A percentile compares a stretch with the other conserved stretches of the same genome.
Evolutionary conservation across 1,140 invertebrate species (phyloP).

Genomic region (Grapholita molesta): DNA sequence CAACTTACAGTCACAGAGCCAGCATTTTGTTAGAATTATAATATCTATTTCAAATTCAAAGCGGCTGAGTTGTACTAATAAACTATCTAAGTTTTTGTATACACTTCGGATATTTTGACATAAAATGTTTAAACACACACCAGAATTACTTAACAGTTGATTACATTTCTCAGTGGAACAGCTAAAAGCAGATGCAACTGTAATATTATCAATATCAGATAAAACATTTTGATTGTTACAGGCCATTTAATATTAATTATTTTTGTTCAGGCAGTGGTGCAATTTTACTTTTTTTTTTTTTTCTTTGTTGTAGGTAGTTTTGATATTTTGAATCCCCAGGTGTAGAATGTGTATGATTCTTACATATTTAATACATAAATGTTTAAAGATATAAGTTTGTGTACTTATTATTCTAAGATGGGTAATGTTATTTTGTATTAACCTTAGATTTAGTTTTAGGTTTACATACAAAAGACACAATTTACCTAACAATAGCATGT

Average conservation of each 20-base stretch:
- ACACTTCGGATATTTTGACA: conserved; percentile 27
- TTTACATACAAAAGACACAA: too few species aligned
- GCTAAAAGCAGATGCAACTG: conserved; percentile 15
- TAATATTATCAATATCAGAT: conserved; percentile 14
- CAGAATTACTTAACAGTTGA: not conserved
- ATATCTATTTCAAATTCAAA: conserved; percentile 18
- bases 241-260: not conserved
- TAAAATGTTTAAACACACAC: not conserved
- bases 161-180: conserved; percentile 17
- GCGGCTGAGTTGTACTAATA: conserved; percentile 16
- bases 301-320: too few species aligned
- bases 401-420: not conserved
- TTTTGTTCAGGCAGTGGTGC: not conserved
- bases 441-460: not conserved
- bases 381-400: not conserved
- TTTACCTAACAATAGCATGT: too few species aligned
- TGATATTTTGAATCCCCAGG: too few species aligned
- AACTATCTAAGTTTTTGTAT: conserved; percentile 23
- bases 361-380: not conserved
- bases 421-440: not conserved
- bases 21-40: conserved; percentile 29
- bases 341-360: too few species aligned
- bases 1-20: not conserved
- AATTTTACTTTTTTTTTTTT: too few species aligned
- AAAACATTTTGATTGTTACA: not conserved